Conservation (phyloP, 2,888 invertebrate species). For the Hirudinaria manillensis region DNA sequence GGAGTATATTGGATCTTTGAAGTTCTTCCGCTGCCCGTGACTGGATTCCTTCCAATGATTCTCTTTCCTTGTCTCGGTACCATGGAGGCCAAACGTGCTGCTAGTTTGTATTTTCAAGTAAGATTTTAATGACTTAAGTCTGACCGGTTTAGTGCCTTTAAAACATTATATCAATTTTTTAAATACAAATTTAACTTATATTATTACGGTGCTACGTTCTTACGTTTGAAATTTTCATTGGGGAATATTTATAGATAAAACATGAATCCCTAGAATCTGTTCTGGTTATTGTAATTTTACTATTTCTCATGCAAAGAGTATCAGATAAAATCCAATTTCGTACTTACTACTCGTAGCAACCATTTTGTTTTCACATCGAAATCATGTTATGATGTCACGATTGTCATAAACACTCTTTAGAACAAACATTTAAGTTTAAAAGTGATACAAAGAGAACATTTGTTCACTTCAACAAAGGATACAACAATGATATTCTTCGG, state of each 20-base stretch:
- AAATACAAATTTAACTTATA: background rate
- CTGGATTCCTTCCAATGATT: constrained; percentile 47
- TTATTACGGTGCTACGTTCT: background rate
- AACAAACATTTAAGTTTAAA: no score
- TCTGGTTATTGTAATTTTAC: no score
- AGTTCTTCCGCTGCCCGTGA: constrained; percentile 48
- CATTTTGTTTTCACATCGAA: no score
- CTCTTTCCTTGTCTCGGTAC: constrained; percentile 49
- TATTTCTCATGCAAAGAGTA: no score
- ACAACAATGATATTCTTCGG: constrained; percentile 34
- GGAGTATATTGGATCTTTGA: constrained; percentile 50
- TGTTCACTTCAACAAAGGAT: constrained; percentile 28
- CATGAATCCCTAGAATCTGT: no score
- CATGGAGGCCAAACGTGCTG: constrained; percentile 44
- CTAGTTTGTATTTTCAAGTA: constrained; percentile 46
- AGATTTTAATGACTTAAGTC: background rate
- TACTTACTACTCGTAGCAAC: no score
- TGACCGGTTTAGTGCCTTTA: background rate
- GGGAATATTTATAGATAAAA: no score
- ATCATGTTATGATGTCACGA: no score
- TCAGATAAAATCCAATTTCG: no score
- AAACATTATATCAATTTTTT: background rate
- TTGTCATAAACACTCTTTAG: no score
- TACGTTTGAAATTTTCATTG: background rate
- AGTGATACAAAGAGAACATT: no score